A percentile compares a stretch with the other conserved stretches of the same genome.
phyloP scores from a whole-genome alignment of 2,797 vertebrate species.

The Enteromius anoplus region DNA sequence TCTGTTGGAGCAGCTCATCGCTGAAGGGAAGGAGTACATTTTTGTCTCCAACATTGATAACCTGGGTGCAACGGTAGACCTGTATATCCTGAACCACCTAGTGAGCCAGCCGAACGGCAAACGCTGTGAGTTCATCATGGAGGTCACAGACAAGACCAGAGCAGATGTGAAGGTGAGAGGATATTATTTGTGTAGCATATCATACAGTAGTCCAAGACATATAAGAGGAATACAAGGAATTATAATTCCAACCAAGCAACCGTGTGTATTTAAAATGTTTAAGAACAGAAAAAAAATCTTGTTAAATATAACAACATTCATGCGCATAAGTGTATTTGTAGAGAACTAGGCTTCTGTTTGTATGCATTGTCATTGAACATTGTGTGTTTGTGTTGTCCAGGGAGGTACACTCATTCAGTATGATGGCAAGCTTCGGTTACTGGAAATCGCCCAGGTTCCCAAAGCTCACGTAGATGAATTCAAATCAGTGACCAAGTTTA shows the following conservation, averaged over 20 bases:
- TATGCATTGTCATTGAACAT: not conserved
- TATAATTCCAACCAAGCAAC: not conserved
- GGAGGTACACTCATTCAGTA: conserved; percentile 96
- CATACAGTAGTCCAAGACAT: not conserved
- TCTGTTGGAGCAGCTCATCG: conserved; percentile 87
- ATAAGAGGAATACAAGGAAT: not conserved
- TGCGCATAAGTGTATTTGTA: not conserved
- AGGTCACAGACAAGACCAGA: conserved; percentile 96
- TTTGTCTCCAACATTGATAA: conserved; percentile 99
- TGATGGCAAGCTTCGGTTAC: conserved; percentile 89
- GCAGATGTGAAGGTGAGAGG: conserved; percentile 91
- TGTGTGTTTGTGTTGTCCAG: conserved; percentile 68
- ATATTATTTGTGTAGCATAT: not conserved
- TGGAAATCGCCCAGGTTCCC: conserved; percentile 98
- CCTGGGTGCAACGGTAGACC: conserved; percentile 95
- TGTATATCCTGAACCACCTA: conserved; percentile 93
- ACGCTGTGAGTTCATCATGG: conserved; percentile 97
- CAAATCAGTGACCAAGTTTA: conserved; percentile 98
- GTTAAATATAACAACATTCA: not conserved
- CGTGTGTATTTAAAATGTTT: not conserved
- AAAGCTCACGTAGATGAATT: conserved; percentile 96
- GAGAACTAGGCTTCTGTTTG: not conserved
- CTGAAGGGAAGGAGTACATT: conserved; percentile 93
- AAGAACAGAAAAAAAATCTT: not conserved
- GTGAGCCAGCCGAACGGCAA: conserved; percentile 90